These are phyloP conservation scores for Pica pica DNA, from an alignment of 2,113 vertebrate genomes.

Conservation along the genomic window DNA sequence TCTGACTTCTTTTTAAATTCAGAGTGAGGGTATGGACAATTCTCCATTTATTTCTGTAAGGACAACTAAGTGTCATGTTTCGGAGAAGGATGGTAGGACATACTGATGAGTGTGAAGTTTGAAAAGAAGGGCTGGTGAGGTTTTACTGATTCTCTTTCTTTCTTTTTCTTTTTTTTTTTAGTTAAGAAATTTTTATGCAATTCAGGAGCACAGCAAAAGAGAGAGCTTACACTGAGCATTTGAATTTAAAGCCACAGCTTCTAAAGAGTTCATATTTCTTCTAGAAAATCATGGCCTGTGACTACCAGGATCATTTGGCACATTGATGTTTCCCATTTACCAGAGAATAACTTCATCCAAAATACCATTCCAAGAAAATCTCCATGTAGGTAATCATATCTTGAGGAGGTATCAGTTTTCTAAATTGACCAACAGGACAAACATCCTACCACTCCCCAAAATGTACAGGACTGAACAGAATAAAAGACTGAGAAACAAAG, in stretches of 20 bases:
- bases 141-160: background rate
- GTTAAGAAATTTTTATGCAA: background rate
- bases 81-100: background rate
- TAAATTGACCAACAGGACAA: background rate
- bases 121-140: background rate
- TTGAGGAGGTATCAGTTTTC: background rate
- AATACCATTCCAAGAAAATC: background rate
- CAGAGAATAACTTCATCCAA: background rate
- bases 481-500: background rate
- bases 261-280: background rate
- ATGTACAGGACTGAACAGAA: background rate
- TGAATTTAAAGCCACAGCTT: background rate
- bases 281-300: background rate
- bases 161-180: background rate
- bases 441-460: background rate
- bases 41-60: background rate
- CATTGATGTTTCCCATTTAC: background rate
- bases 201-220: background rate
- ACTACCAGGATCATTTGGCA: background rate
- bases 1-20: background rate
- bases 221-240: background rate
- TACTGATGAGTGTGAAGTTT: background rate
- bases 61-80: background rate
- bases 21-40: background rate
- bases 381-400: background rate